Base-by-base conservation (phyloP, 30 jellyfish, hydroid and myxozoan species). In the Aurelia sp. region DNA sequence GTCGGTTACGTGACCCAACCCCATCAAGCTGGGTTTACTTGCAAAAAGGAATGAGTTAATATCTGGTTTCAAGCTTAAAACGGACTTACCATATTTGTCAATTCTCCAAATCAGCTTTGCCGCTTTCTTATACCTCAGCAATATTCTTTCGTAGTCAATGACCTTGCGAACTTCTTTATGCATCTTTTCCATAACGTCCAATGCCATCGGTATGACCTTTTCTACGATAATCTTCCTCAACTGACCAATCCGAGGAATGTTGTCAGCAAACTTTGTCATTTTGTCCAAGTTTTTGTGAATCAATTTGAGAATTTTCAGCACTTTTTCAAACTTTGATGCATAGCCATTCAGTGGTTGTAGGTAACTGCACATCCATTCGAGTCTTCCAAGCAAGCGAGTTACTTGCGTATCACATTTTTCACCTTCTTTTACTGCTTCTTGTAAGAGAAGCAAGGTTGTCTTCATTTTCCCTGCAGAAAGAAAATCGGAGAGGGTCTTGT, bases 211-310 rank as follows among this genome's bases (percentile, higher is more conserved):
- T 18, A 66, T 66, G 22, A 66, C 76, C 11, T 66, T 66, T 5
- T 66, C 76, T 21, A 66, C 76, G 20, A 66, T 66, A 5, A 66
- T 23, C 11, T 66, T 66, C 76, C 76, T 66, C 1, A 66, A 47
- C 44, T 66, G 40, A 3, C 76, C 76, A 66, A 66, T 66, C 11
- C 44, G 33, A 19, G 76, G 76, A 18, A 66, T 66, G 48, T 66
- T 66, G 48, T 66, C 76, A 66, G 76, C 76, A 66, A 66, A 66
- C 48, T 66, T 66, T 23, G 76, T 66, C 40, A 66, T 19, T n/a
- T 66, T 66, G 48, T 66, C 76, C 40, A 66, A 23, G 48, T 23
- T 66, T 66, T 66, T 66, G 9, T 66, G 76, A 66, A 66, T 16
- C 40, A 23, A 6, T 23, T 66, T 66, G 10, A 66, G 55, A 11